phyloP scores from a whole-genome alignment of 2,888 invertebrate species.

The Tetanocera ferruginea region DNA sequence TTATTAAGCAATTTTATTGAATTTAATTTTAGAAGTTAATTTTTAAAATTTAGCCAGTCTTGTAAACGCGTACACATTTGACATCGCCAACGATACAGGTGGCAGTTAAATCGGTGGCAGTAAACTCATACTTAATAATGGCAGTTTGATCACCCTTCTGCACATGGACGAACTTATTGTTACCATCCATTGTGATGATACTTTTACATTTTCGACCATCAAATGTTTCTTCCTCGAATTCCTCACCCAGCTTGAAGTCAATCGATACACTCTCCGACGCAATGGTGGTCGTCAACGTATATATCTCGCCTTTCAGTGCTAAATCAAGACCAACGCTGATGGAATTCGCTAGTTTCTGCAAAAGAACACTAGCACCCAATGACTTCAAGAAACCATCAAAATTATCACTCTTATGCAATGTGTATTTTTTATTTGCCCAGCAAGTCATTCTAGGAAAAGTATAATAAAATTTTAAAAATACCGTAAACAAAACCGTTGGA shows the following conservation, averaged over 20 bases:
- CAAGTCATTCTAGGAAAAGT: slow-evolving; percentile 63
- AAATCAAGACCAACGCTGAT: slow-evolving; percentile 89
- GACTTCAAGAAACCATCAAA: slow-evolving; percentile 92
- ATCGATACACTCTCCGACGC: slow-evolving; percentile 90
- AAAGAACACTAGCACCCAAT: slow-evolving; percentile 87
- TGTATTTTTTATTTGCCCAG: slow-evolving; percentile 81
- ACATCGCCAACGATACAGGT: slow-evolving; percentile 80
- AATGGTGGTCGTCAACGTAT: slow-evolving; percentile 84
- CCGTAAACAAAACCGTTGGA: no score
- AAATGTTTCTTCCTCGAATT: slow-evolving; percentile 91
- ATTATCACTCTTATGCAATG: slow-evolving; percentile 81
- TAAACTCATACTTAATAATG: slow-evolving; percentile 81
- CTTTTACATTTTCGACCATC: slow-evolving; percentile 87
- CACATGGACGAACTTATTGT: slow-evolving; percentile 81
- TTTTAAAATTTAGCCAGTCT: slow-evolving; percentile 72
- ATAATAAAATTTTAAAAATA: no score
- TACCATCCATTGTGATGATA: slow-evolving; percentile 78
- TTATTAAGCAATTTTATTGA: no score
- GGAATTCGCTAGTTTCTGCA: slow-evolving; percentile 87
- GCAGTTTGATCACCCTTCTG: slow-evolving; percentile 82
- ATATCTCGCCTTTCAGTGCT: slow-evolving; percentile 81
- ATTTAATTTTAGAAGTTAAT: no score
- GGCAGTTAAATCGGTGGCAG: slow-evolving; percentile 79
- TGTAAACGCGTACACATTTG: slow-evolving; percentile 82
- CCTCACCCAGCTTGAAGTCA: slow-evolving; percentile 86